Evolutionary conservation across 2,113 vertebrate genomes (phyloP).

Genomic region (Geococcyx californianus): DNA sequence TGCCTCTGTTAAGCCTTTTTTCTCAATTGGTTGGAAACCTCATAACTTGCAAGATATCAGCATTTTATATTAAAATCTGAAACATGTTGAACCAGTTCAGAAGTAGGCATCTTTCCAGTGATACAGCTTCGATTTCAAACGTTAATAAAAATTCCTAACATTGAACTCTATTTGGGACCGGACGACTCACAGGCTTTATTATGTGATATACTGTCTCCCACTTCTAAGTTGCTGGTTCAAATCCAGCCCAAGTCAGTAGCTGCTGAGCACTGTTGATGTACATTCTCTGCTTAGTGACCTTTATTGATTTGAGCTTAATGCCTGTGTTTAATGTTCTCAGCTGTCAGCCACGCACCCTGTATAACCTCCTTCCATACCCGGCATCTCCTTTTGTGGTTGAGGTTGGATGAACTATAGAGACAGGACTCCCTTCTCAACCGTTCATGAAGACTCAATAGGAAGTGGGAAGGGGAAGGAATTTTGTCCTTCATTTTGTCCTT

Average conservation of each 20-base stretch:
- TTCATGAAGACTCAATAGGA: not conserved
- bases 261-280: not conserved
- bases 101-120: slow-evolving; percentile 58
- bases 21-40: not conserved
- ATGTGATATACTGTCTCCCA: not conserved
- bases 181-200: slow-evolving; percentile 1
- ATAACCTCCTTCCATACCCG: not conserved
- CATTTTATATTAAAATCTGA: slow-evolving; percentile 25
- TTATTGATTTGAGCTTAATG: not conserved
- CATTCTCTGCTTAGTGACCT: not conserved
- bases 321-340: not conserved
- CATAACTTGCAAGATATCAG: not conserved
- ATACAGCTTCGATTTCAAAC: slow-evolving; percentile 45
- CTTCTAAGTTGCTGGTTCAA: not conserved
- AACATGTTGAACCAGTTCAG: slow-evolving; percentile 70
- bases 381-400: not conserved
- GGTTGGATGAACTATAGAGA: not conserved
- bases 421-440: not conserved
- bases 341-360: not conserved
- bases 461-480: not conserved
- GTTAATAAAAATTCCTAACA: slow-evolving; percentile 62
- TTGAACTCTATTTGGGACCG: slow-evolving; percentile 15
- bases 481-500: not conserved
- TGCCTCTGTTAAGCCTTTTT: not conserved
- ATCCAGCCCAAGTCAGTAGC: slow-evolving; percentile 20